Evolutionary conservation across 2,113 vertebrate genomes (phyloP).

Genomic region (Columbina picui): DNA sequence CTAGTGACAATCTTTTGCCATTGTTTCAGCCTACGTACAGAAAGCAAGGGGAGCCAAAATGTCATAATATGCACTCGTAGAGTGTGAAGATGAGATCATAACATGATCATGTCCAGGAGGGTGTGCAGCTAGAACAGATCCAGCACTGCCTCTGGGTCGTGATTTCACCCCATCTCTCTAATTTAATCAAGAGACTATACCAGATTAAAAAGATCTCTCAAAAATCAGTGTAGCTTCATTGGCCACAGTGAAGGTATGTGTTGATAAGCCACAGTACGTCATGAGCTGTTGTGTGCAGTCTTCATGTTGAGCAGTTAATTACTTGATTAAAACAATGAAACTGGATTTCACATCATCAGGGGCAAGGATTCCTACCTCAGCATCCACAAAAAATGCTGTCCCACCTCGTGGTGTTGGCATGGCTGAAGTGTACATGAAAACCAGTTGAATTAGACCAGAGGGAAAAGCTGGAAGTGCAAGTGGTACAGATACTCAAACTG

Average conservation of each 20-base stretch:
- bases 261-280: background rate
- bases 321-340: background rate
- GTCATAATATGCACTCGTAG: no score
- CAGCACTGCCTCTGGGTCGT: background rate
- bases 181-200: background rate
- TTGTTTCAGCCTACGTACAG: background rate
- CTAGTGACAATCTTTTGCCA: background rate
- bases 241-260: background rate
- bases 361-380: background rate
- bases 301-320: background rate
- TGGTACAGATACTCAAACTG: background rate
- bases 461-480: background rate
- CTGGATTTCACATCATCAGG: background rate
- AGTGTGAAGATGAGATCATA: background rate
- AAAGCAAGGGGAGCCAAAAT: background rate
- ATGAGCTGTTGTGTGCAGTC: background rate
- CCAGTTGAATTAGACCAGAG: background rate
- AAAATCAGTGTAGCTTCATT: background rate
- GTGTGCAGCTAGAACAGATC: background rate
- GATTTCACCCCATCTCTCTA: background rate
- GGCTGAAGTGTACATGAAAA: rapidly evolving
- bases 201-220: background rate
- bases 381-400: rapidly evolving
- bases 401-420: rapidly evolving
- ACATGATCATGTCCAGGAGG: background rate